phyloP scores from a whole-genome alignment of 1,140 invertebrate species.

The Eciton burchellii region DNA sequence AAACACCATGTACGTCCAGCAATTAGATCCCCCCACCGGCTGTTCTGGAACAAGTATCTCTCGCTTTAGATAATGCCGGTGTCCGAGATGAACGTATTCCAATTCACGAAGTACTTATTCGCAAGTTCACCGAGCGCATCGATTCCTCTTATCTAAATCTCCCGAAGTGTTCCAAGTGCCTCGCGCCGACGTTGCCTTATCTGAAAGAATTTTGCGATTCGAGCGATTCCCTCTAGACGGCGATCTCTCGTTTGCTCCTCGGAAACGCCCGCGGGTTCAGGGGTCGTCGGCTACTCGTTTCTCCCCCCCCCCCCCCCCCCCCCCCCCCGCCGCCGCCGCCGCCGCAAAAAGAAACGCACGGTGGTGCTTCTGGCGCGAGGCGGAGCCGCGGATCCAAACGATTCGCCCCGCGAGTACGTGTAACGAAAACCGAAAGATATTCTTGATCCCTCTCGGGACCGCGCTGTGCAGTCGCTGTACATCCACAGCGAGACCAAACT shows the following conservation, averaged over 20 bases:
- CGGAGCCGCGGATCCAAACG: background rate
- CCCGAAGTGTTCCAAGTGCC: slow-evolving; percentile 21
- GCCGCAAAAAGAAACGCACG: slow-evolving; percentile 44
- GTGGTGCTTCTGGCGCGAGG: slow-evolving; percentile 58
- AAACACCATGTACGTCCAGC: slow-evolving; percentile 21
- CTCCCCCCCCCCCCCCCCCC: slow-evolving; percentile 61
- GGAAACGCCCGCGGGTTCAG: slow-evolving; percentile 60
- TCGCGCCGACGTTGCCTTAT: slow-evolving; percentile 44
- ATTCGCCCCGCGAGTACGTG: slow-evolving; percentile 14
- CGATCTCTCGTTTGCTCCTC: background rate
- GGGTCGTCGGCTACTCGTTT: slow-evolving; percentile 58
- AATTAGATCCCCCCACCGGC: slow-evolving; percentile 31
- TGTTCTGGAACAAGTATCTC: slow-evolving; percentile 21
- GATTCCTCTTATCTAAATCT: slow-evolving; percentile 44
- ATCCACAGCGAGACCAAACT: slow-evolving; percentile 75
- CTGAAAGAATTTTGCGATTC: slow-evolving; percentile 52
- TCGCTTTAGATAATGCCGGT: slow-evolving; percentile 31
- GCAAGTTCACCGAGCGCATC: slow-evolving; percentile 37
- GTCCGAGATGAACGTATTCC: slow-evolving; percentile 32
- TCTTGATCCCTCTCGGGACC: slow-evolving; percentile 71
- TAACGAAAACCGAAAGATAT: slow-evolving; percentile 67
- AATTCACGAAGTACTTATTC: slow-evolving; percentile 54
- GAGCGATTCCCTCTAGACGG: slow-evolving; percentile 8
- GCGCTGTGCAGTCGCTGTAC: slow-evolving; percentile 65
- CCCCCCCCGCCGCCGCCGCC: too few relatives aligned